phyloP scores from a whole-genome alignment of 2,888 invertebrate species.

The Diarsia brunnea region DNA sequence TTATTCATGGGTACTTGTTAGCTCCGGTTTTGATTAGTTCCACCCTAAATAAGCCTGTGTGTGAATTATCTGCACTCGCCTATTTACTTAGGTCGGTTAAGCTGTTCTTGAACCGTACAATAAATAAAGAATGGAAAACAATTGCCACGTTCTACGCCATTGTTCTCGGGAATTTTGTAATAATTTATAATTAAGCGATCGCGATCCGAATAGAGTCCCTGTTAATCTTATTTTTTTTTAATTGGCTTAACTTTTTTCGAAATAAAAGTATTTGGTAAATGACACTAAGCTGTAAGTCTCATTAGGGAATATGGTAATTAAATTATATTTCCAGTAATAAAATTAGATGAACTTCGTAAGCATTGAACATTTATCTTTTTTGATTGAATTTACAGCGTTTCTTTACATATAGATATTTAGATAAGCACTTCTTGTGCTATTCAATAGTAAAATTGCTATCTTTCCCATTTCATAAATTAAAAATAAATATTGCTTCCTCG shows the following conservation, averaged over 20 bases:
- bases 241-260: not conserved
- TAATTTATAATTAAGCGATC: constrained; percentile 42
- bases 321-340: not conserved
- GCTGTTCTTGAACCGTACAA: constrained; percentile 66
- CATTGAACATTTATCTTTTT: not conserved
- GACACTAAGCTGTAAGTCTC: not conserved
- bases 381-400: not conserved
- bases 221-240: not conserved
- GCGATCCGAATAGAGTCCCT: constrained; percentile 8
- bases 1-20: constrained; percentile 72
- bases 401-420: not conserved
- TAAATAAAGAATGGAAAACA: constrained; percentile 67
- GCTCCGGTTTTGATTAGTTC: constrained; percentile 72
- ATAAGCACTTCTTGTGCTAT: not conserved
- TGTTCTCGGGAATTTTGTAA: constrained; percentile 26
- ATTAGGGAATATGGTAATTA: not conserved
- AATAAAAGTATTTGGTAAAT: not conserved
- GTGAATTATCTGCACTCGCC: constrained; percentile 68
- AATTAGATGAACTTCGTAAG: not conserved
- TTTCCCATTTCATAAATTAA: not conserved
- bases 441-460: not conserved
- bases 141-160: constrained; percentile 27
- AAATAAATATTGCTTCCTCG: not conserved
- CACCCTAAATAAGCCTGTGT: constrained; percentile 68
- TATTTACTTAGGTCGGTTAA: constrained; percentile 74